Percentiles rank a stretch among this genome's conserved stretches.
These are phyloP conservation scores for Diploptera punctata DNA, from an alignment of 2,888 invertebrate species.

Conservation along the genomic window DNA sequence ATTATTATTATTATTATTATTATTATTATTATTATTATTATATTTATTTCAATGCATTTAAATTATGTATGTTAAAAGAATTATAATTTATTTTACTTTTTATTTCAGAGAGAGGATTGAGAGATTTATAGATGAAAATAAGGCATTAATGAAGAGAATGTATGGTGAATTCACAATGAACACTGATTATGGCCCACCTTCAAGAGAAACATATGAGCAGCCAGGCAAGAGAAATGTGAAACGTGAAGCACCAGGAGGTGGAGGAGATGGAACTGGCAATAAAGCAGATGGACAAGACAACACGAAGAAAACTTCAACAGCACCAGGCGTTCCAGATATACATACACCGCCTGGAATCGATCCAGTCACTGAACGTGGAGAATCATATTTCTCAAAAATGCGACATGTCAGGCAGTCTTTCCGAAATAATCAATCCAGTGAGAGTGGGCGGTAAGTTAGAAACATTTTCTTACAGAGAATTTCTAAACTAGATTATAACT, in stretches of 20 bases:
- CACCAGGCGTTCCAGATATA: conserved; percentile 46
- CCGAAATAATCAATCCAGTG: conserved; percentile 53
- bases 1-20: no score
- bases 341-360: conserved; percentile 45
- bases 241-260: conserved; percentile 36
- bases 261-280: not conserved
- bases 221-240: conserved; percentile 35
- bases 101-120: conserved; percentile 85
- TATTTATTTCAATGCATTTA: no score
- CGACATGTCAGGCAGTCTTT: conserved; percentile 62
- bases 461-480: no score
- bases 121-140: conserved; percentile 92
- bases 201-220: conserved; percentile 46
- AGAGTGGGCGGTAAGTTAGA: conserved; percentile 62
- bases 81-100: no score
- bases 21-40: no score
- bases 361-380: conserved; percentile 47
- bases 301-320: conserved; percentile 50
- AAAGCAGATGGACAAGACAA: not conserved
- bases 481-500: no score
- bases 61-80: no score
- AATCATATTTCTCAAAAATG: conserved; percentile 62
- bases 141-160: conserved; percentile 92
- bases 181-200: conserved; percentile 61
- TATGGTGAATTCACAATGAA: conserved; percentile 85